A percentile compares a stretch with the other conserved stretches of the same genome.
Conservation (phyloP, 2,797 vertebrate species). For the Lepilemur ruficaudatus region DNA sequence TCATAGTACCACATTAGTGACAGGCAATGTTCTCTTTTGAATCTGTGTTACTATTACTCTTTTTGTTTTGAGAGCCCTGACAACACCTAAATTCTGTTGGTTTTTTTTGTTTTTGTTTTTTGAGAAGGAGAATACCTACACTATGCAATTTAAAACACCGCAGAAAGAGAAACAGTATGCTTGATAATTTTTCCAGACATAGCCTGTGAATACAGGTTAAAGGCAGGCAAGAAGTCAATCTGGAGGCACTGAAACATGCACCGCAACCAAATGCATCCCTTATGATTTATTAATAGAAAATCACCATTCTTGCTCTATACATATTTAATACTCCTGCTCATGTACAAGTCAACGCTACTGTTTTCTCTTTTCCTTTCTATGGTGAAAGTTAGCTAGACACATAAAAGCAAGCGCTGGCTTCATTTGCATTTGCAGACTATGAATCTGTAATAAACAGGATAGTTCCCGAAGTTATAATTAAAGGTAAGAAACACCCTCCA, state of each 20-base stretch:
- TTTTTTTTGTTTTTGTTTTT: not conserved
- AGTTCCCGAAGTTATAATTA: not conserved
- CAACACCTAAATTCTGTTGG: not conserved
- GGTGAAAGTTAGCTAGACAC: not conserved
- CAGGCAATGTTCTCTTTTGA: conserved; percentile 19
- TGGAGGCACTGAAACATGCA: not conserved
- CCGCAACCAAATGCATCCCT: conserved; percentile 15
- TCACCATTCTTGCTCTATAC: not conserved
- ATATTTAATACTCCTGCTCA: conserved; percentile 39
- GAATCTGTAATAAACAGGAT: not conserved
- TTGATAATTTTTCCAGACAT: not conserved
- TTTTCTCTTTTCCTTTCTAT: conserved; percentile 1
- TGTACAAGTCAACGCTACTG: not conserved
- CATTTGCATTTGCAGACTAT: not conserved
- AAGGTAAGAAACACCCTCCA: not conserved
- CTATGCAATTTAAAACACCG: not conserved
- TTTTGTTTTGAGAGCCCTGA: conserved; percentile 11
- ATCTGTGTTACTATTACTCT: not conserved
- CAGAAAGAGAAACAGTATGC: not conserved
- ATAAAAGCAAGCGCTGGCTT: not conserved
- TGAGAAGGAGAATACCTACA: not conserved
- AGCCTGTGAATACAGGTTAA: not conserved
- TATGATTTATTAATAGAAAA: conserved; percentile 57
- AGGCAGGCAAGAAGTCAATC: not conserved
- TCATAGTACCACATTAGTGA: conserved; percentile 44